These are phyloP conservation scores for Opisthocomus hoazin DNA, from an alignment of 2,113 vertebrate genomes.

Conservation along the genomic window DNA sequence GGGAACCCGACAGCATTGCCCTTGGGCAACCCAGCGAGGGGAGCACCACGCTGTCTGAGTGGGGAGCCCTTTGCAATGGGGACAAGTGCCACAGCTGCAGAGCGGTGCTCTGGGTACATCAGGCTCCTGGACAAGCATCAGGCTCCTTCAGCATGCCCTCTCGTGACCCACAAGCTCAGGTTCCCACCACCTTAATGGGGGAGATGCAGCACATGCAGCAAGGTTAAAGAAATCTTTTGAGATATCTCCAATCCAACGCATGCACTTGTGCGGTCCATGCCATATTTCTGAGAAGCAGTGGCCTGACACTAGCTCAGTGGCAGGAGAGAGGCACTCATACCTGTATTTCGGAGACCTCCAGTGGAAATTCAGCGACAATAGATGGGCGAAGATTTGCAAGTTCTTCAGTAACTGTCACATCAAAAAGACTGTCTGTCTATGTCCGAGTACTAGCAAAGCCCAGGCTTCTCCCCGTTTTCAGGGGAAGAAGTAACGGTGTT, in stretches of 20 bases:
- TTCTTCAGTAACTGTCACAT: neutral
- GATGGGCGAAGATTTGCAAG: neutral
- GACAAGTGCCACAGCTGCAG: neutral
- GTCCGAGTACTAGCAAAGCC: neutral
- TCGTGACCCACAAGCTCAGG: neutral
- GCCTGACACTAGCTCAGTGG: neutral
- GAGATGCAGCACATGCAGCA: neutral
- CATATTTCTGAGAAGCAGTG: neutral
- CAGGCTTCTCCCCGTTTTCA: neutral
- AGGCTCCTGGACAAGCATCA: neutral
- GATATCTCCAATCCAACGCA: neutral
- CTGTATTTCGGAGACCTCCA: neutral
- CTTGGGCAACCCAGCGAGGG: neutral
- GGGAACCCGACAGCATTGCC: neutral
- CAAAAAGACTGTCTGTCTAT: neutral
- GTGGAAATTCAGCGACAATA: neutral
- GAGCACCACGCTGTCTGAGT: neutral
- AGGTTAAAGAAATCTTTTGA: no score
- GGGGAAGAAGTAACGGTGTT: no score
- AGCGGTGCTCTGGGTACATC: neutral
- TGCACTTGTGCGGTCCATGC: no score
- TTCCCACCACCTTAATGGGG: neutral
- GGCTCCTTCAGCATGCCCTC: no score
- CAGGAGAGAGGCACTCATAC: neutral
- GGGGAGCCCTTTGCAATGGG: neutral